Evolutionary conservation across 2,888 invertebrate genomes (phyloP), one percentile per base, ranked within the genome.

Genomic region (Blastobasis lacticolella): DNA sequence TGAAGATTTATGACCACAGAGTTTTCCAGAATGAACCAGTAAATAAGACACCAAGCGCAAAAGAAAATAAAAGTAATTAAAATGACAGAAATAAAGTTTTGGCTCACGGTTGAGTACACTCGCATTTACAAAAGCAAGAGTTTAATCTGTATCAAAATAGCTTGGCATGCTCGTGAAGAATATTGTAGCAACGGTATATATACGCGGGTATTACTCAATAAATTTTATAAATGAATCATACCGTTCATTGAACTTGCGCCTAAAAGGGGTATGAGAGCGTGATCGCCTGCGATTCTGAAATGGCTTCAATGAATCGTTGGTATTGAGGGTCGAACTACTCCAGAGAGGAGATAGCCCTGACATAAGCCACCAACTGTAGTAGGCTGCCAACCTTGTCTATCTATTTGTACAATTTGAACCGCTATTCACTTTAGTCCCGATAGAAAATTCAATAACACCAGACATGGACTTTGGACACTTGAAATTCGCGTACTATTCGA

Each of bases 321-420:
- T 23, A 23, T 23, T 23, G 23, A 23, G 23, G 23, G 23, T 23
- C 65, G 62, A 65, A 55, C 54, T 58, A 56, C 57, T 61, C 69
- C 73, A 68, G 75, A 75, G 69, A 66, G 71, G 72, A 67, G 71
- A 72, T 78, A 78, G 69, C 85, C 86, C 76, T 86, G 86, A 86
- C 85, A 86, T 79, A 75, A 78, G 81, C 75, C 78, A 75, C 87
- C 85, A 85, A 86, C 85, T 81, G 83, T 63, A 86, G 86, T 69
- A 83, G 71, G 75, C 75, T 75, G 83, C 59, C 78, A 75, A 73
- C 86, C 86, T 87, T 86, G 86, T 73, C 63, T 77, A 75, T 40
- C 23, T 23, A 23, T 23, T 23, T 23, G 23, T 23, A 23, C 23
- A 1, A 23, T 6, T n/a, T 10, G 10, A 2, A 59, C 4, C 41